Evolutionary conservation across 2,888 invertebrate genomes (phyloP), one percentile per base, ranked within the genome.

Genomic region (Dryadula phaetusa): DNA sequence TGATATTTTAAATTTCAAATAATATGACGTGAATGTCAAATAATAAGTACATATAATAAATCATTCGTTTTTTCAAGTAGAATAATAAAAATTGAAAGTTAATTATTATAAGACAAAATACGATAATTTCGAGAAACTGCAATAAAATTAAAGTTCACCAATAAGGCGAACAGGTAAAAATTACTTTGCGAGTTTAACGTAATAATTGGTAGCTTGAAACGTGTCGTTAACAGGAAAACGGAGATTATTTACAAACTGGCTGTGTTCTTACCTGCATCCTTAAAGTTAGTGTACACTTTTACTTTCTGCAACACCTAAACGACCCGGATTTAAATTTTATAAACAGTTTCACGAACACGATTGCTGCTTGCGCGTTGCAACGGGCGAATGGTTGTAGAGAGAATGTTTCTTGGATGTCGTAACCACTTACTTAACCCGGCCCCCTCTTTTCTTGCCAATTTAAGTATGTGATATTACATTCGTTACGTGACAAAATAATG

Each of bases 351-450:
- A 78, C 79, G 72, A 75, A 76, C 75, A 83, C 87, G 88, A 79
- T 79, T 52, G 65, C 16, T 47, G 40, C 12, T 2, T 12, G 32
- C 47, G 49, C 58, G 65, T 20, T 58, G 60, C 65, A 60, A 40
- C 76, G 76, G 76, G 77, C 83, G 87, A 79, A 80, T 81, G 80
- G 77, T 74, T 81, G 47, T 70, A 69, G 74, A 78, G 87, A 79
- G 90, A 90, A 83, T 90, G 91, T 60, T 60, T 32, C 81, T 84
- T 80, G 44, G 34, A 44, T 90, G 88, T 85, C 82, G 87, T 90
- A 92, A 92, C 89, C 84, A 87, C 90, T 92, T 92, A 92, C 91
- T 88, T 88, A 92, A 92, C 86, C 78, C 64, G 73, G 74, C 79
- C 80, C 82, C 81, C 69, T 75, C 81, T 77, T 73, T 67, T 58